phyloP scores from a whole-genome alignment of 2,797 vertebrate species.

The Crenichthys baileyi region DNA sequence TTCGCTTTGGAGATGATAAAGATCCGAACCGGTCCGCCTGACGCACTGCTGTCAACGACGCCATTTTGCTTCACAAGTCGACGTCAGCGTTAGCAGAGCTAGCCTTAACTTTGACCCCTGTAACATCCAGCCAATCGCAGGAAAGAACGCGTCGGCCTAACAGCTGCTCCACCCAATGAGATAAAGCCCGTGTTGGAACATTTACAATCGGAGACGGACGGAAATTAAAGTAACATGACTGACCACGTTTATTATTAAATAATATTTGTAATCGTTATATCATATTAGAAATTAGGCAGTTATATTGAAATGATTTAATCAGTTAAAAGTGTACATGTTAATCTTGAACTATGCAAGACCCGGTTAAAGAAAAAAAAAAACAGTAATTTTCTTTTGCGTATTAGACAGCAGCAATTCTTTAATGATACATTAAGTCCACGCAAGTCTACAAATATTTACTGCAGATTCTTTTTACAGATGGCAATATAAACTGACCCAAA shows the following conservation, averaged over 20 bases:
- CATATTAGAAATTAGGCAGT: background rate
- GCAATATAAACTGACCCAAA: conserved; percentile 12
- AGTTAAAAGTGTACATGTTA: background rate
- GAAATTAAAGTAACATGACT: background rate
- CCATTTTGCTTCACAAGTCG: conserved; percentile 82
- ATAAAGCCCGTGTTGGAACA: conserved; percentile 7
- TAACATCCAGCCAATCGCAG: conserved; percentile 72
- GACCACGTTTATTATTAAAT: background rate
- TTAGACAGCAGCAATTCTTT: conserved; percentile 36
- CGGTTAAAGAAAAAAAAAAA: background rate
- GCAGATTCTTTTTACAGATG: conserved; percentile 5
- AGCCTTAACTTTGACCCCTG: conserved; percentile 66
- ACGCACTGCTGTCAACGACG: conserved; percentile 62
- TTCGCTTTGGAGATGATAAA: conserved; percentile 40
- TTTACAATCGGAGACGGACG: background rate
- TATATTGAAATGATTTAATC: background rate
- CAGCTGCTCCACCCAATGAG: conserved; percentile 44
- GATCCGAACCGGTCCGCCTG: conserved; percentile 41
- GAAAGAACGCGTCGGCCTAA: conserved; percentile 52
- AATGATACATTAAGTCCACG: conserved; percentile 36
- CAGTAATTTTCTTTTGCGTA: too few relatives aligned
- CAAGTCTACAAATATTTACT: conserved; percentile 8
- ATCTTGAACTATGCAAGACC: background rate
- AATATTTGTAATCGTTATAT: background rate
- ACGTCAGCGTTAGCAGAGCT: conserved; percentile 81